Conservation (phyloP, 2,888 invertebrate species). For the Ophraella communa region DNA sequence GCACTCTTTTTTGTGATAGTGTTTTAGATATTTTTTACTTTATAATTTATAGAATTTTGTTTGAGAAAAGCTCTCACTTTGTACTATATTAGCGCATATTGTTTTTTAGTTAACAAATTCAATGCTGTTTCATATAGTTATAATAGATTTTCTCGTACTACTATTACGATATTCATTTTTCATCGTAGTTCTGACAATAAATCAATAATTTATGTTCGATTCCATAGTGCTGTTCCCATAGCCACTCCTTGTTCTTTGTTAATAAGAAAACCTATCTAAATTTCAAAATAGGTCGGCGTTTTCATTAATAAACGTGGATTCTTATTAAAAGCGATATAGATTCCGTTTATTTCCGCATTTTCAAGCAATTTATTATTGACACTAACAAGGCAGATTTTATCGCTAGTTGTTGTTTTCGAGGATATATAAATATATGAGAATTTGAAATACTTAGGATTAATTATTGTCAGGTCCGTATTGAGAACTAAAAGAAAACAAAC, state of each 20-base stretch:
- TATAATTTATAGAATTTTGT: no score
- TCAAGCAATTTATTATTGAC: conserved; percentile 2
- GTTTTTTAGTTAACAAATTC: no score
- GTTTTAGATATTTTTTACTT: no score
- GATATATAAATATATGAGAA: conserved; percentile 12
- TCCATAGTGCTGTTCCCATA: not conserved
- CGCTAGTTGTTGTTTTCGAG: conserved; percentile 8
- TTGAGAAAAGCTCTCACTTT: no score
- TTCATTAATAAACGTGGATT: conserved; percentile 21
- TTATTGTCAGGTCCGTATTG: no score
- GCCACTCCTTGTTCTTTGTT: conserved; percentile 14
- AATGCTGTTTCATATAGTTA: no score
- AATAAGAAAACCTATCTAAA: not conserved
- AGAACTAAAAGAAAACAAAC: no score
- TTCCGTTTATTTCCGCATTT: conserved; percentile 12
- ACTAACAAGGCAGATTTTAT: conserved; percentile 23
- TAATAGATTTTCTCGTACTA: no score
- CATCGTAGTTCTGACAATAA: not conserved
- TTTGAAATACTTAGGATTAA: no score
- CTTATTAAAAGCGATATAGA: conserved; percentile 18
- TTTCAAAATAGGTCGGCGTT: conserved; percentile 4
- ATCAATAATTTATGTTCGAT: not conserved
- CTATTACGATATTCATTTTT: no score
- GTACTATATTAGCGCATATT: no score
- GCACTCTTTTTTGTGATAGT: no score